phyloP scores from a whole-genome alignment of 2,113 vertebrate species.

The Serinus canaria region DNA sequence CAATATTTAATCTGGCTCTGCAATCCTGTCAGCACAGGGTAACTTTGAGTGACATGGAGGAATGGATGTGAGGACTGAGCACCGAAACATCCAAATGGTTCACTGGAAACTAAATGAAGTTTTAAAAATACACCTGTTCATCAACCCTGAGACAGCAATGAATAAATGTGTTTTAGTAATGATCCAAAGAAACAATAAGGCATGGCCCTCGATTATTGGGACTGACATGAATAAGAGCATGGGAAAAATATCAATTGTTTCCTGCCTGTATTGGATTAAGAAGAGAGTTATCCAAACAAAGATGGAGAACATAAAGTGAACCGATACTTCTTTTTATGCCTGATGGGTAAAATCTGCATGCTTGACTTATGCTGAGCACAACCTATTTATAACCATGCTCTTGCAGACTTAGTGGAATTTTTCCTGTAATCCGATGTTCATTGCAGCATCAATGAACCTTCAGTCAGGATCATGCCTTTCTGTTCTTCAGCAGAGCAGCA shows the following conservation, averaged over 20 bases:
- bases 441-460: neutral
- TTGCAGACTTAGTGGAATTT: neutral
- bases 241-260: neutral
- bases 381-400: neutral
- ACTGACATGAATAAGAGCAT: neutral
- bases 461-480: neutral
- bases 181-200: neutral
- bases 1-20: neutral
- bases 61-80: neutral
- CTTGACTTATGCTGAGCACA: neutral
- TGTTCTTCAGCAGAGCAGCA: neutral
- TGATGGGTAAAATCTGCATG: neutral
- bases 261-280: neutral
- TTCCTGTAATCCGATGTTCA: neutral
- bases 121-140: neutral
- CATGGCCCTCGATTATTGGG: neutral
- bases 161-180: neutral
- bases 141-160: neutral
- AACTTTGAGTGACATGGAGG: neutral
- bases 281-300: neutral
- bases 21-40: neutral
- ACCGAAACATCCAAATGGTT: neutral
- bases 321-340: neutral
- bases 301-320: neutral
- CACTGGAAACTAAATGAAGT: constrained; percentile 1